Evolutionary conservation across 2,797 vertebrate genomes (phyloP), one percentile per base, ranked within the genome.

Genomic region (Thalassophryne amazonica): DNA sequence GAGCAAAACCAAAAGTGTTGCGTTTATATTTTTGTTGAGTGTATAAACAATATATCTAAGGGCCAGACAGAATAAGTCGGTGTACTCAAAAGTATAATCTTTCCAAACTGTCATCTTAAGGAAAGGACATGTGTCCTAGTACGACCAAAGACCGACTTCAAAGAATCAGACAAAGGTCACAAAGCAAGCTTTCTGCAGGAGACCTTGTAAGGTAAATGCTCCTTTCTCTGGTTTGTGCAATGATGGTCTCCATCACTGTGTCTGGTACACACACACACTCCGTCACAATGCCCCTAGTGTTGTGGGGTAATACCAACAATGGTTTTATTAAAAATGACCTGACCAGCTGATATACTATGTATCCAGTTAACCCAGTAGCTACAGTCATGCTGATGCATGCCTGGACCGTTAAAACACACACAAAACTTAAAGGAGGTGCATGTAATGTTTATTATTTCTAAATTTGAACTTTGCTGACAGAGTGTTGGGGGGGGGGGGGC

Each of bases 191-290:
- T 30, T 19, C 22, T 18, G 34, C 22, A 37, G 45, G 37, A 33
- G 49, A 50, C 76, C 77, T 68, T 85, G 60, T 77, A 81, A 39
- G 78, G 78, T 29, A 67, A 52, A 69, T 18, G 20, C 33, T 60
- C 38, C 45, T 69, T 60, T 54, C 15, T 56, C 30, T 32, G 15
- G 28, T 34, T 55, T 70, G 67, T 76, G 59, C 76, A 76, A 76
- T 80, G 74, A 79, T 22, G 23, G 46, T 23, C 54, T 66, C 50
- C 56, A 69, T 60, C 49, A 64, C 27, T 15, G 9, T 50, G 48
- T 50, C 36, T 40, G 49, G 55, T 55, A 34, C 60, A 52, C 47
- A 42, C 24, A 49, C 19, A 7, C 30, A 1, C 52, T 25, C 39
- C 22, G 31, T 41, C 33, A 47, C 54, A 45, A 56, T 70, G 71